phyloP scores from a whole-genome alignment of 2,888 invertebrate species.

The Hypomecis punctinalis region DNA sequence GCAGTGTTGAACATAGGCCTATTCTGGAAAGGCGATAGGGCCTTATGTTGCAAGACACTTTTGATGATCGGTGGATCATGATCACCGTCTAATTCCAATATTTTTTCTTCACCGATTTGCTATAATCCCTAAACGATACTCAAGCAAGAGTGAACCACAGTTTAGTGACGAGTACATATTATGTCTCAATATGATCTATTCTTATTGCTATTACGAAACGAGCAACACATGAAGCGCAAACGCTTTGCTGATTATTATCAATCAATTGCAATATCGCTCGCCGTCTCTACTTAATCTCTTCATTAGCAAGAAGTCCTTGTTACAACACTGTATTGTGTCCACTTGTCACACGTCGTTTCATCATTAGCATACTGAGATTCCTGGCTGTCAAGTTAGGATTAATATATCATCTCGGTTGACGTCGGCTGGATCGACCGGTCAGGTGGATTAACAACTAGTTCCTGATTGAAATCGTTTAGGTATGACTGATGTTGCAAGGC shows the following conservation, averaged over 20 bases:
- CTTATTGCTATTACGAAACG: conserved; percentile 1
- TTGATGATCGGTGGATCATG: too few species aligned
- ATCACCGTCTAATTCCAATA: too few species aligned
- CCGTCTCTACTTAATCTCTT: conserved; percentile 21
- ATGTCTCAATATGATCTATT: too few species aligned
- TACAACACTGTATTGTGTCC: conserved; percentile 41
- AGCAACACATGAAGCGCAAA: not conserved
- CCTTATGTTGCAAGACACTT: too few species aligned
- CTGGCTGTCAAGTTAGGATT: conserved; percentile 45
- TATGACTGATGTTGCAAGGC: conserved; percentile 4
- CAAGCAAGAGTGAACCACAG: too few species aligned
- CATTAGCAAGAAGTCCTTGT: conserved; percentile 32
- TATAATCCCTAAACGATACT: too few species aligned
- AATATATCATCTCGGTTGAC: conserved; percentile 40
- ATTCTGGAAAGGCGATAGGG: too few species aligned
- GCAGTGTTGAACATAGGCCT: too few species aligned
- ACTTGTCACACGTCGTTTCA: conserved; percentile 40
- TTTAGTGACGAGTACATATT: too few species aligned
- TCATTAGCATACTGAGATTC: conserved; percentile 41
- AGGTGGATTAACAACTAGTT: conserved; percentile 45
- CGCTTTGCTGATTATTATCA: conserved; percentile 10
- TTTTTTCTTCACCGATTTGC: too few species aligned
- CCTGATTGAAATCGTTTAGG: conserved; percentile 17
- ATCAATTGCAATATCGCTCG: conserved; percentile 4
- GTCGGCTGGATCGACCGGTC: conserved; percentile 41